phyloP scores from a whole-genome alignment of 2,888 invertebrate genomes.

The Himalopsyche anomala region DNA sequence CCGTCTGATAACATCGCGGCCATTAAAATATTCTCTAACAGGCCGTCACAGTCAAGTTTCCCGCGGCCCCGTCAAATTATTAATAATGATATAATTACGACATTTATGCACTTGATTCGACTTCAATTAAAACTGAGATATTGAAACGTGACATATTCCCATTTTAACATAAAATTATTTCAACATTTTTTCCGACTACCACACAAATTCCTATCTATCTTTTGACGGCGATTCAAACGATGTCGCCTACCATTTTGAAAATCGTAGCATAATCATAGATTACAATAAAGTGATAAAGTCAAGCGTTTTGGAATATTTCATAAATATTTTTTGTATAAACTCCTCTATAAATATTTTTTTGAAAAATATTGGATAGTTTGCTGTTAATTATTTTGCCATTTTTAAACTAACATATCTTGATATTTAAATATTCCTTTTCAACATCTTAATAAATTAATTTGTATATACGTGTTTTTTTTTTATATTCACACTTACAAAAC shows the following conservation, averaged over 20 bases:
- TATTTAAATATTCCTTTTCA: too few relatives aligned
- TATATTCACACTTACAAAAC: too few relatives aligned
- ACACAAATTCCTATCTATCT: conserved; percentile 46
- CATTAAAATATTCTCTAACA: conserved; percentile 61
- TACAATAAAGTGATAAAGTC: conserved; percentile 13
- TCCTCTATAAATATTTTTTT: not conserved
- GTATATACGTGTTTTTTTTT: too few relatives aligned
- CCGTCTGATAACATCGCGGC: conserved; percentile 64
- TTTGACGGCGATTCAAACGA: conserved; percentile 64
- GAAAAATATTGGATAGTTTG: not conserved
- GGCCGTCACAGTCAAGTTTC: conserved; percentile 59
- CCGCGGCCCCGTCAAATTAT: conserved; percentile 56
- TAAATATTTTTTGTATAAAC: too few relatives aligned
- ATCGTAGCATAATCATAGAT: conserved; percentile 57
- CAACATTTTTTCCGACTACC: not conserved
- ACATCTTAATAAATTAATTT: too few relatives aligned
- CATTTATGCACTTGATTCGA: conserved; percentile 48
- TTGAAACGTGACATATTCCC: conserved; percentile 15
- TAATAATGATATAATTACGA: conserved; percentile 50
- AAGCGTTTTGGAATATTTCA: not conserved
- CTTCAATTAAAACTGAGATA: conserved; percentile 44
- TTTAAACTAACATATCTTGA: too few relatives aligned
- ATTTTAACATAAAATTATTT: not conserved
- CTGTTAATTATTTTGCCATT: not conserved
- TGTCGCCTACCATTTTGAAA: conserved; percentile 64